Percentiles rank a stretch among this genome's conserved stretches.
phyloP scores from a whole-genome alignment of 2,797 vertebrate species.

The Enoplosus armatus region DNA sequence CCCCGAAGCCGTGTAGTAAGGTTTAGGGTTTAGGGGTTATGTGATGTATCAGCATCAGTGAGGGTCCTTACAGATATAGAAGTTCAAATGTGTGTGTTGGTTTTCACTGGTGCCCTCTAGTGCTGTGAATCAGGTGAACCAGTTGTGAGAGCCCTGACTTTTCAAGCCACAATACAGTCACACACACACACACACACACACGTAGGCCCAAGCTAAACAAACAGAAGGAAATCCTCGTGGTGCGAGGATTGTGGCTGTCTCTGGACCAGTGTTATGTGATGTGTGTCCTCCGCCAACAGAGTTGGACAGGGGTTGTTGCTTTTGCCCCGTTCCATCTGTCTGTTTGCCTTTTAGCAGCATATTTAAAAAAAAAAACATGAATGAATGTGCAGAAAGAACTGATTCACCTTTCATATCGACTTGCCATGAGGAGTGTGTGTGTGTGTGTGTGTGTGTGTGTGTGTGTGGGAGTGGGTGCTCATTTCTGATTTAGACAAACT shows the following conservation, averaged over 20 bases:
- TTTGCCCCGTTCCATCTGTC: constrained; percentile 31
- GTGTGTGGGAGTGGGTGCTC: no score
- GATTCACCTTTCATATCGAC: constrained; percentile 13
- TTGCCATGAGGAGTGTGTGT: constrained; percentile 1
- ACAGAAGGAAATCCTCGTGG: constrained; percentile 46
- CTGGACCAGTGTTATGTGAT: constrained; percentile 14
- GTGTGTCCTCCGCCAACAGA: constrained; percentile 32
- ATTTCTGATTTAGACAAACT: background rate
- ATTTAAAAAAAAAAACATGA: constrained; percentile 23
- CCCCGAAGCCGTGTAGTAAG: no score
- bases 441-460: no score
- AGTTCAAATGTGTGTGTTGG: background rate
- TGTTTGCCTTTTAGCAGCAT: constrained; percentile 11
- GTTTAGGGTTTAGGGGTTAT: no score
- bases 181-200: constrained; percentile 5
- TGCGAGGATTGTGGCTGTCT: constrained; percentile 26
- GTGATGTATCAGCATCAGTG: background rate
- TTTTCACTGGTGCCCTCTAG: constrained; percentile 49
- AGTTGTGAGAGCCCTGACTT: constrained; percentile 17
- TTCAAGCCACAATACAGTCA: constrained; percentile 14
- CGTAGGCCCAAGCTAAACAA: constrained; percentile 48
- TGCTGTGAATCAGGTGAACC: constrained; percentile 12
- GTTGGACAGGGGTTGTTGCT: constrained; percentile 17
- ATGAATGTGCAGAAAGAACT: background rate
- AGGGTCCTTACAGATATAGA: background rate